These are phyloP conservation scores for Aelia acuminata DNA, from an alignment of 2,888 invertebrate species.

Conservation along the genomic window DNA sequence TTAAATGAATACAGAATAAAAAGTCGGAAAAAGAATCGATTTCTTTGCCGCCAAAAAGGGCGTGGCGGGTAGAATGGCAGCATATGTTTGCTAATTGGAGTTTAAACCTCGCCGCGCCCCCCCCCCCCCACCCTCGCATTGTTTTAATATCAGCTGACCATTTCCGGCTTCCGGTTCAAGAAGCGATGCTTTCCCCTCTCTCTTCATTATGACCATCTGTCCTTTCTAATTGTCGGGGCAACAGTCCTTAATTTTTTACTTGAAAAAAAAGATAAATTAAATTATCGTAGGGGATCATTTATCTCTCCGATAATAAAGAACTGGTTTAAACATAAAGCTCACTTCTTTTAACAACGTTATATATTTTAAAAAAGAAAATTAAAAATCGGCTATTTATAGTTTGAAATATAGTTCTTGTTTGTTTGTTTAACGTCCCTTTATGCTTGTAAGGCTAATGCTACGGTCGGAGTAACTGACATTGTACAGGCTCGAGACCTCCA, in stretches of 20 bases:
- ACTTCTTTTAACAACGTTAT: no score
- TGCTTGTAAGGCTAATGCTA: no score
- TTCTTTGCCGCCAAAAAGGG: slow-evolving; percentile 51
- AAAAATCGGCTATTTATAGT: no score
- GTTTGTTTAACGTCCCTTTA: no score
- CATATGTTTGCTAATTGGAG: slow-evolving; percentile 58
- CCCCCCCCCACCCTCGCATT: not conserved
- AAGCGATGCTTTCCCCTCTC: not conserved
- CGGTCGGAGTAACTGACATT: no score
- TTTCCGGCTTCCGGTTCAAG: not conserved
- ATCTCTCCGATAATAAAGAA: not conserved
- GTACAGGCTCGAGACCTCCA: no score
- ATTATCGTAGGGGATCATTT: not conserved
- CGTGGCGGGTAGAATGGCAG: slow-evolving; percentile 39
- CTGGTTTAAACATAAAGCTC: no score
- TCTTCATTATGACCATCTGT: not conserved
- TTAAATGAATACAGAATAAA: slow-evolving; percentile 43
- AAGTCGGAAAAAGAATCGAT: slow-evolving; percentile 52
- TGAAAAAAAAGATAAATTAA: not conserved
- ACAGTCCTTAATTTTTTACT: not conserved
- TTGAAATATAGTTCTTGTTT: no score
- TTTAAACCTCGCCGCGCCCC: slow-evolving; percentile 52
- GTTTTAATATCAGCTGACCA: slow-evolving; percentile 49
- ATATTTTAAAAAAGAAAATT: no score
- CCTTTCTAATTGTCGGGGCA: not conserved